Evolutionary conservation across 2,797 vertebrate genomes (phyloP), one percentile per base, ranked within the genome.

Genomic region (Denticeps clupeoides): DNA sequence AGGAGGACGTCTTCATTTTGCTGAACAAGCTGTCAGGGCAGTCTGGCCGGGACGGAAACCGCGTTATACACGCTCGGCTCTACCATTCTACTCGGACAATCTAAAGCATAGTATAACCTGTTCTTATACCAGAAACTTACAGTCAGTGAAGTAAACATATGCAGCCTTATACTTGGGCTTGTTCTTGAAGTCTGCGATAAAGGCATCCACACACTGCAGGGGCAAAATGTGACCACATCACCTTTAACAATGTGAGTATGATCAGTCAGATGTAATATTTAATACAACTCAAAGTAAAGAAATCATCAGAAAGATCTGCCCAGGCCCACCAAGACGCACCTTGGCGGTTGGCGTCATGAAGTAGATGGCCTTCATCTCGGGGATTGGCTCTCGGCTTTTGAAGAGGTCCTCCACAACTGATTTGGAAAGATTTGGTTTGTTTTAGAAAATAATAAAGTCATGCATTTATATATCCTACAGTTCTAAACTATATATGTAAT

Each of bases 101-200:
- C n/a, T n/a, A n/a, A n/a, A n/a, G n/a, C n/a, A n/a, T n/a, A n/a
- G n/a, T n/a, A n/a, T n/a, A n/a, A n/a, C n/a, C n/a, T n/a, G n/a
- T n/a, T n/a, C n/a, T n/a, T n/a, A n/a, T n/a, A n/a, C n/a, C n/a
- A n/a, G n/a, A n/a, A 10, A 91, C 93, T 91, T 79, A 98, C 94
- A 90, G 75, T 97, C 93, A 42, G 90, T 97, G 71, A 98, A 98
- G 80, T 97, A 98, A 59, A 98, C 73, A 13, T 94, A 93, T 0
- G 92, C 92, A 55, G 87, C 78, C 82, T 90, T 96, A 59, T 98
- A 98, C 69, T 85, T 95, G 64, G 85, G 83, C 75, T 87, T 97
- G 57, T 22, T 43, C 51, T 83, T 83, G 77, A 96, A 98, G 74
- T 98, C 94, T 24, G 66, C 74, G 58, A 96, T 85, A 35, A 98